Evolutionary conservation across 92 coral and sea anemone species (phyloP).

Genomic region (Palythoa grandis): DNA sequence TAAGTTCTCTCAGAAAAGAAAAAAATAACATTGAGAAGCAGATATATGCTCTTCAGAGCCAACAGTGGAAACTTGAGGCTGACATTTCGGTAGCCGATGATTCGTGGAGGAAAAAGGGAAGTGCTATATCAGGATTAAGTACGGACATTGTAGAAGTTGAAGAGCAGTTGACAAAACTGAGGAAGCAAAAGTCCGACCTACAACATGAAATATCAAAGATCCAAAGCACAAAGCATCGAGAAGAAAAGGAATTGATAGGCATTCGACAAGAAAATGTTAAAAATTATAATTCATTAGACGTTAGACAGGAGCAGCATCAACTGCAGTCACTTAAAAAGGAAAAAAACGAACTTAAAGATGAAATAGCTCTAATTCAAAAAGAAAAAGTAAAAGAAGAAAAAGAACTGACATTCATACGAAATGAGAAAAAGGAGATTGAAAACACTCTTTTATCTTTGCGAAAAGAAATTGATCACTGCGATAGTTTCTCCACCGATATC

Average conservation of each 20-base stretch:
- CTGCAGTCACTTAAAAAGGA: constrained; percentile 62
- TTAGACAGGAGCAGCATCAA: constrained; percentile 12
- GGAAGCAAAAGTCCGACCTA: constrained; percentile 67
- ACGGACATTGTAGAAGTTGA: constrained; percentile 59
- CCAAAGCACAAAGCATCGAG: constrained; percentile 65
- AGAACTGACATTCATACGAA: constrained; percentile 65
- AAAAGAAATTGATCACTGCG: constrained; percentile 42
- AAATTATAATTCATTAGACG: constrained; percentile 47
- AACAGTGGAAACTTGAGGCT: constrained; percentile 70
- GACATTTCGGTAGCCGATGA: constrained; percentile 66
- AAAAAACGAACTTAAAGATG: constrained; percentile 69
- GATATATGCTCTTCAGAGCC: constrained; percentile 70
- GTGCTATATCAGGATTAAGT: constrained; percentile 58
- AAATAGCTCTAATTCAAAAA: constrained; percentile 64
- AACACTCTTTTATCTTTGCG: constrained; percentile 57
- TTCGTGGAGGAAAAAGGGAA: constrained; percentile 66
- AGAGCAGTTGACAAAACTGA: constrained; percentile 60
- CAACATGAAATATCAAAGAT: constrained; percentile 76
- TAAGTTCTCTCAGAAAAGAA: constrained; percentile 65
- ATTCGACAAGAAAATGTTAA: constrained; percentile 63
- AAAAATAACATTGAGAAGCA: constrained; percentile 72
- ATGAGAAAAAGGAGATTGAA: constrained; percentile 68
- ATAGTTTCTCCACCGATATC: constrained; percentile 28
- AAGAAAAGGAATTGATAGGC: constrained; percentile 71
- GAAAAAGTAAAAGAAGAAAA: constrained; percentile 48